Base-by-base conservation (phyloP, 2,888 invertebrate species). In the Lasiommata megera region DNA sequence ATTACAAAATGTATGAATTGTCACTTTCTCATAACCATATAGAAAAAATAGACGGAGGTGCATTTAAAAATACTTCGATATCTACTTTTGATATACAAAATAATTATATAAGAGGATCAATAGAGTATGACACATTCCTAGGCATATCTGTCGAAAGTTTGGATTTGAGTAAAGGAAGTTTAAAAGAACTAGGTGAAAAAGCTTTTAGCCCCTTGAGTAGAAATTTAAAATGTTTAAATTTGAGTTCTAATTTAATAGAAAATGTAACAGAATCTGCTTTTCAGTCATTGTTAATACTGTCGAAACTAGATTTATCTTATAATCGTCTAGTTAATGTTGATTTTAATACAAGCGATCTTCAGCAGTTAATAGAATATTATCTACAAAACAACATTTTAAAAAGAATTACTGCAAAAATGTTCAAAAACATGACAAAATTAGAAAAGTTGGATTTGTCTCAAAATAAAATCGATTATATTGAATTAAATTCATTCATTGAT, bases 291-390 rank as follows among this genome's bases (percentile, higher is more conserved):
- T 23, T 34, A n/a, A 6, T 28, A 1, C 56, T 62, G 29, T 34
- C 36, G 16, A 43, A 54, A 38, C 37, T 62, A 18, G 62, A 62
- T 51, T 37, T 62, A 31, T 62, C 62, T 37, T n/a, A 47, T 46
- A 62, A 62, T 47, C 40, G 37, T 12, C 41, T 62, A 12, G 46
- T 29, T 18, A 46, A 51, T 16, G 28, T 62, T 16, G 31, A 56
- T 8, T 54, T 59, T 36, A 51, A 56, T 38, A 62, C 51, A 16
- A 41, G 23, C 9, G 56, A 59, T 47, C 53, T 62, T 31, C 51
- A 51, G 28, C 18, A 38, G 2, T 56, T 62, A 23, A 17, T 31
- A n/a, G 56, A 62, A 28, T 59, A 58, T 29, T 51, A 51, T 47
- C 29, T 62, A 8, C 50, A 51, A 16, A 50, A 56, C 1, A 62